Percentiles rank a stretch among this genome's conserved stretches.
Conservation (phyloP, 30 jellyfish, hydroid and myxozoan species). For the Aurelia sp. region DNA sequence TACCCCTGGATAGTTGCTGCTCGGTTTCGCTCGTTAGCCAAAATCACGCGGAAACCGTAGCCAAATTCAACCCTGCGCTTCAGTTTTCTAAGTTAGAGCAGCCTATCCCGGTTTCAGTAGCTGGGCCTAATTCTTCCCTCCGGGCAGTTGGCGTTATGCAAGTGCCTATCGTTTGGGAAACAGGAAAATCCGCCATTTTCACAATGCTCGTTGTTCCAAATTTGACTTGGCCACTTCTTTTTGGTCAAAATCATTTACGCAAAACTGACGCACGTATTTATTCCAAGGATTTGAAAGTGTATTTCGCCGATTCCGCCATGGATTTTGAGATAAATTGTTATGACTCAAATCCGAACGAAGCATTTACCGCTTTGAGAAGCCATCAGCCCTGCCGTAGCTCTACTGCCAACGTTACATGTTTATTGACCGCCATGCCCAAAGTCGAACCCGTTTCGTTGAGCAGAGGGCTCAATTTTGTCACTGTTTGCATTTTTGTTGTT, state of each 20-base stretch:
- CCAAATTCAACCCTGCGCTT: slow-evolving; percentile 24
- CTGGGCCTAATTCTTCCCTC: slow-evolving; percentile 9
- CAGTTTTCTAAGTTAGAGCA: slow-evolving; percentile 32
- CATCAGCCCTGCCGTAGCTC: not conserved
- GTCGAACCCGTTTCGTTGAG: not conserved
- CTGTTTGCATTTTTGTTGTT: not conserved
- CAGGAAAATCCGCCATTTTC: slow-evolving; percentile 7
- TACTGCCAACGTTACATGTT: not conserved
- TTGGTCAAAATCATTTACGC: slow-evolving; percentile 49
- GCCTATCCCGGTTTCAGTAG: slow-evolving; percentile 57
- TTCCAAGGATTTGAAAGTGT: slow-evolving; percentile 4
- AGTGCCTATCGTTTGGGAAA: slow-evolving; percentile 48
- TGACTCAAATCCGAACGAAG: not conserved
- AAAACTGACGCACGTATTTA: slow-evolving; percentile 24
- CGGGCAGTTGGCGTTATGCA: slow-evolving; percentile 47
- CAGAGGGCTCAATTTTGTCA: not conserved
- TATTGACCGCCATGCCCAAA: not conserved
- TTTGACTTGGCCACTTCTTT: slow-evolving; percentile 29
- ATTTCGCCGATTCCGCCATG: slow-evolving; percentile 16
- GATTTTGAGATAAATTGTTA: not conserved
- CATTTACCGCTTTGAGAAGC: not conserved
- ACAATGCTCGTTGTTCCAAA: slow-evolving; percentile 59
- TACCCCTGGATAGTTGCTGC: slow-evolving; percentile 62
- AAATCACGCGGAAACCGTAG: slow-evolving; percentile 33
- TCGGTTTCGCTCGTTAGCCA: slow-evolving; percentile 56